A percentile compares a stretch with the other conserved stretches of the same genome.
Evolutionary conservation across 2,113 vertebrate species (phyloP).

Genomic region (Hyla sarda): DNA sequence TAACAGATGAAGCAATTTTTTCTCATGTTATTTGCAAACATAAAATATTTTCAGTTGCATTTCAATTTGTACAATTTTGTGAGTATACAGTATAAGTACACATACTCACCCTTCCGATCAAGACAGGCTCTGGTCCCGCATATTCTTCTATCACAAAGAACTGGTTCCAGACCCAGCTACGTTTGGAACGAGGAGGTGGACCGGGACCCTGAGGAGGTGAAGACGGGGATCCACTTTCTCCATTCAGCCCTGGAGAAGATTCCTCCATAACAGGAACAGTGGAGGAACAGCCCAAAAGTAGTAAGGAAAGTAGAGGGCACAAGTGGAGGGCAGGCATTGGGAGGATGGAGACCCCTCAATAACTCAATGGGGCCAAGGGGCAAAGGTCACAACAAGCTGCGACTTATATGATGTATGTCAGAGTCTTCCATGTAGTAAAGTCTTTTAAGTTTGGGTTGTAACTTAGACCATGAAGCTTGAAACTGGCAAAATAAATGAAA

Average conservation of each 20-base stretch:
- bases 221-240: neutral
- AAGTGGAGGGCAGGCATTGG: constrained; percentile 31
- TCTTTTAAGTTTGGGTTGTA: neutral
- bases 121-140: constrained; percentile 88
- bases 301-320: constrained; percentile 29
- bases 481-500: constrained; percentile 31
- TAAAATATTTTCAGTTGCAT: neutral
- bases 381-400: constrained; percentile 29
- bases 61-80: neutral
- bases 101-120: constrained; percentile 88
- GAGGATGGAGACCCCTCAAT: neutral
- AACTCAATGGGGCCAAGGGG: neutral
- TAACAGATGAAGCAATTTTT: neutral
- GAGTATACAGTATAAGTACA: neutral
- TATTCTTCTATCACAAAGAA: constrained; percentile 95
- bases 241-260: constrained; percentile 34
- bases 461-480: constrained; percentile 33
- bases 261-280: constrained; percentile 43
- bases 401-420: constrained; percentile 9
- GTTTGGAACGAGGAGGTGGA: constrained; percentile 80
- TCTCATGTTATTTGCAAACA: neutral
- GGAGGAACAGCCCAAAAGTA: constrained; percentile 45
- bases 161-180: constrained; percentile 96
- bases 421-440: constrained; percentile 48
- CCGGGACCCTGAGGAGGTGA: constrained; percentile 57